Evolutionary conservation across 2,888 invertebrate genomes (phyloP).

Genomic region (Carabus problematicus): DNA sequence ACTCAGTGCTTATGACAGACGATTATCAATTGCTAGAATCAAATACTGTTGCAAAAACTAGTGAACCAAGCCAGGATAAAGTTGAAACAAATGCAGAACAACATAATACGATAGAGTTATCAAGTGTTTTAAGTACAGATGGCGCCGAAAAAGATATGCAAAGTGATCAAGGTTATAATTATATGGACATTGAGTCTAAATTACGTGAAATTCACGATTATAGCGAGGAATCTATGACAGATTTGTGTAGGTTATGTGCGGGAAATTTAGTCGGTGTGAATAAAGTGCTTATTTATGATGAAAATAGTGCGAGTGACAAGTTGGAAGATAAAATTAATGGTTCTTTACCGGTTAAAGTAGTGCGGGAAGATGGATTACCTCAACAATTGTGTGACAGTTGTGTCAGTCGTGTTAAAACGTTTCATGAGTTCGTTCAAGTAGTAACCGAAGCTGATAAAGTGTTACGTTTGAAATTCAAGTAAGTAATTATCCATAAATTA

Average conservation of each 20-base stretch:
- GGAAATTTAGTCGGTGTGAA: conserved; percentile 12
- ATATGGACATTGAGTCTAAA: conserved; percentile 38
- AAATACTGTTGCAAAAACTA: not conserved
- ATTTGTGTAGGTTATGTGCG: conserved; percentile 37
- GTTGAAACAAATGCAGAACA: not conserved
- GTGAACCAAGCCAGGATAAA: not conserved
- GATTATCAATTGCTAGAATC: conserved; percentile 1
- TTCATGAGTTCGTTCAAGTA: conserved; percentile 30
- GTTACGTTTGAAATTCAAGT: conserved; percentile 31
- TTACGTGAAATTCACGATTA: conserved; percentile 38
- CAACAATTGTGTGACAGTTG: conserved; percentile 37
- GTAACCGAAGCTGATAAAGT: conserved; percentile 31
- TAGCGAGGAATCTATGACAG: conserved; percentile 27
- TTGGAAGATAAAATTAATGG: conserved; percentile 32
- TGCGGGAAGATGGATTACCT: conserved; percentile 31
- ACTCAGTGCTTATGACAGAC: conserved; percentile 5
- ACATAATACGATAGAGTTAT: not conserved
- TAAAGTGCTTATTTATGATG: conserved; percentile 25
- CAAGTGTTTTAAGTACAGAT: not conserved
- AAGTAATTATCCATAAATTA: too few species aligned
- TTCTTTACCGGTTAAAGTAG: conserved; percentile 27
- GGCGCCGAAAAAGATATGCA: conserved; percentile 4
- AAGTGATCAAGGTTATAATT: conserved; percentile 20
- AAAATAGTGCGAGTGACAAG: conserved; percentile 5
- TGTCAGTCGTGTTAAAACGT: conserved; percentile 15